Percentiles rank a stretch among this genome's conserved stretches.
Conservation (phyloP, 1,140 invertebrate species). For the Bombyx mandarina region DNA sequence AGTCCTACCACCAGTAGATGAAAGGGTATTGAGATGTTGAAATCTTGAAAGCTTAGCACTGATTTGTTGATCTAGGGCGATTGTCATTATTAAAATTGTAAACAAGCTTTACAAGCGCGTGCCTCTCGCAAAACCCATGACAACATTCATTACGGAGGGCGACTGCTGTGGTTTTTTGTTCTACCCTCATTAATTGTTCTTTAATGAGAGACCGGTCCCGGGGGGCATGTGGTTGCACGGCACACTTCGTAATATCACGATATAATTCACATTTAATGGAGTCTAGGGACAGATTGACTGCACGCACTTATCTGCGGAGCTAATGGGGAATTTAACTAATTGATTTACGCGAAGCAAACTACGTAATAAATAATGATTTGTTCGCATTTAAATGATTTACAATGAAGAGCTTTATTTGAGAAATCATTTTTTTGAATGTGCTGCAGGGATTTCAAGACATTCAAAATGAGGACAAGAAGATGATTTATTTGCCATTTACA, state of each 20-base stretch:
- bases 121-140: slow-evolving; percentile 39
- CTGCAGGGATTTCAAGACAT: too few species aligned
- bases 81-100: slow-evolving; percentile 3
- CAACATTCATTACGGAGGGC: slow-evolving; percentile 48
- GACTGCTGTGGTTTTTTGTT: slow-evolving; percentile 49
- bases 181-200: slow-evolving; percentile 56
- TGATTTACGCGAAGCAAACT: neutral
- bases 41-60: too few species aligned
- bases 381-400: too few species aligned
- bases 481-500: too few species aligned
- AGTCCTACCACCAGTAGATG: too few species aligned
- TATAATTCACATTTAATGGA: slow-evolving; percentile 41
- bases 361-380: too few species aligned
- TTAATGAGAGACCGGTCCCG: slow-evolving; percentile 41
- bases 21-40: too few species aligned
- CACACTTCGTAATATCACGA: slow-evolving; percentile 36
- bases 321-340: neutral
- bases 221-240: slow-evolving; percentile 21
- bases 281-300: slow-evolving; percentile 19
- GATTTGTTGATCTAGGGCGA: neutral
- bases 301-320: neutral
- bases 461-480: too few species aligned
- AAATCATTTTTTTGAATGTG: too few species aligned
- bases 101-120: slow-evolving; percentile 4
- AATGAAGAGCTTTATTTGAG: too few species aligned